Conservation (phyloP, 2,797 vertebrate genomes). For the Dendrocincla tyrannina region DNA sequence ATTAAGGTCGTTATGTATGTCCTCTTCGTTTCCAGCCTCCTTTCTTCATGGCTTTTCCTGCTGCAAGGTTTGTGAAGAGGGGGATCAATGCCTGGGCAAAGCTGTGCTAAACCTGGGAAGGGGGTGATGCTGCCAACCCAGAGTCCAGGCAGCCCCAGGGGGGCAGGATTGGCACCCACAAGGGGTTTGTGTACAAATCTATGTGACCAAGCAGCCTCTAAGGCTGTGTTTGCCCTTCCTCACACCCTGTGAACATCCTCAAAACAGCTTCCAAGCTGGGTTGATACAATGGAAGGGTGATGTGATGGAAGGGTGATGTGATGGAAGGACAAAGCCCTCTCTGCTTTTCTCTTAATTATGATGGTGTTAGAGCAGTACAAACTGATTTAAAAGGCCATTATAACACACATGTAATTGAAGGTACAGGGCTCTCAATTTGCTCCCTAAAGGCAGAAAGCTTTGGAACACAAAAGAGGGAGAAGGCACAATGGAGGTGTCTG, state of each 20-base stretch:
- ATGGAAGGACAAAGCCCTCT: neutral
- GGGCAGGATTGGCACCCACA: neutral
- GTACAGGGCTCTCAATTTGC: neutral
- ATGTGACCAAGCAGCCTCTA: fast-evolving
- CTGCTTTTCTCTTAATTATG: neutral
- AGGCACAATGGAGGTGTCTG: neutral
- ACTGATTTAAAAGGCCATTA: conserved; percentile 22
- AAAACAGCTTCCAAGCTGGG: fast-evolving
- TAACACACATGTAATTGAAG: neutral
- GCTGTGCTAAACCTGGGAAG: fast-evolving
- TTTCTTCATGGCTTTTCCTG: neutral
- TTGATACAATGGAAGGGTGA: neutral
- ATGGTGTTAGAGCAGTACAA: neutral
- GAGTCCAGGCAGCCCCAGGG: neutral
- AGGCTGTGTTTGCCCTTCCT: neutral
- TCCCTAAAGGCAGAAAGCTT: neutral
- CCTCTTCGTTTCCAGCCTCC: conserved; percentile 27
- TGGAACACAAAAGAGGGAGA: neutral
- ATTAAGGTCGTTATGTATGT: conserved; percentile 48
- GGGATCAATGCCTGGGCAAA: neutral
- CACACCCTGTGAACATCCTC: neutral
- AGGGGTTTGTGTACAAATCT: neutral
- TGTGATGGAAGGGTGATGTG: neutral
- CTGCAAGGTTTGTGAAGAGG: neutral
- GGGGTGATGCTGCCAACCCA: neutral